A percentile compares a stretch with the other conserved stretches of the same genome.
These are phyloP conservation scores for Rutpela maculata DNA, from an alignment of 2,888 invertebrate genomes.

Conservation along the genomic window DNA sequence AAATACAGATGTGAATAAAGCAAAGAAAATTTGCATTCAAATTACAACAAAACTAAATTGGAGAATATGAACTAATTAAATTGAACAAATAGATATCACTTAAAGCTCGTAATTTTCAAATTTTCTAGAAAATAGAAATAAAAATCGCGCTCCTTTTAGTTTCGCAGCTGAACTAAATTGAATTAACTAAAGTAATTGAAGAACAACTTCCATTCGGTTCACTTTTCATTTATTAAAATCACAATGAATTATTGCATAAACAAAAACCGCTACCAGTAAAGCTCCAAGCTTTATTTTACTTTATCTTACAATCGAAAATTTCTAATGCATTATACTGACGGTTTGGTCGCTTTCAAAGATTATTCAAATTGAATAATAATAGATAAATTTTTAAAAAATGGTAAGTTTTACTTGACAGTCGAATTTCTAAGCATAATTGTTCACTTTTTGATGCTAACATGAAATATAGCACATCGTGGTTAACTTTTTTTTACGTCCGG, in stretches of 20 bases:
- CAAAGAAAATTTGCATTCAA: constrained; percentile 31
- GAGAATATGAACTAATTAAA: constrained; percentile 1
- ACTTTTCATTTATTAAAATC: constrained; percentile 11
- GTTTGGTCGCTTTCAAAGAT: too few relatives aligned
- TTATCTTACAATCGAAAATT: too few relatives aligned
- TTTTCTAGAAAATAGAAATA: constrained; percentile 27
- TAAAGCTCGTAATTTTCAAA: constrained; percentile 24
- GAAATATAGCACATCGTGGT: too few relatives aligned
- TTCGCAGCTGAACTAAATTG: background rate
- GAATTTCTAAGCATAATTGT: too few relatives aligned
- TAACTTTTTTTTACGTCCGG: too few relatives aligned
- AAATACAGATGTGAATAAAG: background rate
- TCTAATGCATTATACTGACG: too few relatives aligned
- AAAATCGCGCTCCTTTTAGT: constrained; percentile 6
- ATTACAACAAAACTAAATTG: constrained; percentile 27
- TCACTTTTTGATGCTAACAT: too few relatives aligned
- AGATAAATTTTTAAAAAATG: too few relatives aligned
- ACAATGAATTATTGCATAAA: background rate
- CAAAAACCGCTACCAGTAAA: too few relatives aligned
- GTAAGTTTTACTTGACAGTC: too few relatives aligned
- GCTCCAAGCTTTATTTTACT: too few relatives aligned
- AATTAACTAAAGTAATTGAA: constrained; percentile 9
- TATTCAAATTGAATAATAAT: too few relatives aligned
- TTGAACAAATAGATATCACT: constrained; percentile 9
- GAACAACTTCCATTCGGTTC: background rate